Evolutionary conservation across 2,797 vertebrate genomes (phyloP), one percentile per base, ranked within the genome.

Genomic region (Gymnocypris eckloni): DNA sequence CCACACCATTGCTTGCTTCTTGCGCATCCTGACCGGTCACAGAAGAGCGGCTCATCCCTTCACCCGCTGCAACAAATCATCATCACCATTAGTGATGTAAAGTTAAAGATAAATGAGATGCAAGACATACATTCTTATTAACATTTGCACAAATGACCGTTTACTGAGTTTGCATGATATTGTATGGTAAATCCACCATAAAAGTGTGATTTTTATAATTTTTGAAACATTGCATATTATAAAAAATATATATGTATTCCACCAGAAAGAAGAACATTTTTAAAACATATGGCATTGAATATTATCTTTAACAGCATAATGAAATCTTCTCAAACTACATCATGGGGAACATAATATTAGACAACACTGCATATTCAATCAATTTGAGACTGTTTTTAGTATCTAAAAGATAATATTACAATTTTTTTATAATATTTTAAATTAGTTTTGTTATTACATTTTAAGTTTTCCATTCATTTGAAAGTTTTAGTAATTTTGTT

Each of bases 1-100:
- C 90, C 20, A 94, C 88, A 18, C 95, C 94, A 13, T 96, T 96
- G 56, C 94, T 92, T 5, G 92, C 93, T 90, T 95, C 93, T 83
- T 93, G 93, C 94, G 93, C 92, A 20, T 94, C 93, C 77, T 93
- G 92, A 94, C 93, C 93, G 90, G 91, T 92, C 89, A 92, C 94
- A 94, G 94, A 92, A 94, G 93, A 96, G 93, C 93, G 93, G 94
- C 94, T 96, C 96, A 96, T 96, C 93, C 93, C 94, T 95, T 93
- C 94, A 91, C 93, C 95, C 93, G 93, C 93, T 94, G 56, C 61
- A 89, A 87, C 72, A 87, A 39, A 90, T 66, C 4, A 82, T 76
- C 7, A 54, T 81, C 45, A 72, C 77, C 79, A 64, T 28, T 10
- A 71, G 61, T 72, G 82, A 72, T 83, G 33, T 25, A 70, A 28